These are phyloP conservation scores for Isichthys henryi DNA, from an alignment of 2,113 vertebrate species.

Conservation along the genomic window DNA sequence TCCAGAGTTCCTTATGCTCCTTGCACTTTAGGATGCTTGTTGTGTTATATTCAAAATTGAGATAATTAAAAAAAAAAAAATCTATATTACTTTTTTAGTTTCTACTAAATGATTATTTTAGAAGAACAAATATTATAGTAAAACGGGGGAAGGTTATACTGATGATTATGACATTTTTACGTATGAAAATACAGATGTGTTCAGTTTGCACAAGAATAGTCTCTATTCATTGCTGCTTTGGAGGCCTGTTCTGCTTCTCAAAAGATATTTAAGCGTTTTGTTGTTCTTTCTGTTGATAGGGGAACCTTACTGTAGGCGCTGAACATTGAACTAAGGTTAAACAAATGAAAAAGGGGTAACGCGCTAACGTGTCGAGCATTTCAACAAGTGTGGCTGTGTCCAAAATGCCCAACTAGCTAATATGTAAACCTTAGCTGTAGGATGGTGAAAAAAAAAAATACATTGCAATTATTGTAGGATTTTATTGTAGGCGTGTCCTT, in stretches of 20 bases:
- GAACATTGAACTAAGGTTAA: not conserved
- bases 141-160: not conserved
- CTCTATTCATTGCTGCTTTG: not conserved
- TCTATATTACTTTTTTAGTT: not conserved
- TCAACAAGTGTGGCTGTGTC: not conserved
- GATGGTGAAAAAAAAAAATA: not conserved
- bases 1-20: constrained; percentile 6
- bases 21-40: constrained; percentile 49
- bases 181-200: not conserved
- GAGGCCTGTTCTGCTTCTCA: not conserved
- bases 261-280: not conserved
- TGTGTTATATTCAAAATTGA: not conserved
- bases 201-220: not conserved
- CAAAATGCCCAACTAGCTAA: not conserved
- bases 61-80: not conserved
- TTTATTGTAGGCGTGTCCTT: not conserved
- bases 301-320: not conserved
- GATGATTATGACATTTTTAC: not conserved
- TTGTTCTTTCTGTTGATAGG: not conserved
- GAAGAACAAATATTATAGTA: not conserved
- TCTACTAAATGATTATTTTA: not conserved
- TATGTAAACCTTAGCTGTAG: not conserved
- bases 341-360: not conserved
- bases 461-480: not conserved
- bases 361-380: not conserved